phyloP scores from a whole-genome alignment of 2,113 vertebrate species.

The Peromyscus leucopus region DNA sequence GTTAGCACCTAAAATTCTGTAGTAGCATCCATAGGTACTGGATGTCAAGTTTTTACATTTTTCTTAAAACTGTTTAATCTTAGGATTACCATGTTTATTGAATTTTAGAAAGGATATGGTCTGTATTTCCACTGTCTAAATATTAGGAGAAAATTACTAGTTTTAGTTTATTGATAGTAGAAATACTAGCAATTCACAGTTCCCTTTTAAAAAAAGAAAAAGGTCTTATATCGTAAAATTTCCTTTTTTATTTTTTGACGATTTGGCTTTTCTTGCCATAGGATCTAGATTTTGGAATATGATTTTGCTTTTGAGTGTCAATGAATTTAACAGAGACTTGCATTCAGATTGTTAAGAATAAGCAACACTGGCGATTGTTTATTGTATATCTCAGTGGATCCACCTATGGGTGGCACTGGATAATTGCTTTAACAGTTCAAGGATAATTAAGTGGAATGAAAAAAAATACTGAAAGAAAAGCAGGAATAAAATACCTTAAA shows the following conservation, averaged over 20 bases:
- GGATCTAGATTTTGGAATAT: slow-evolving; percentile 29
- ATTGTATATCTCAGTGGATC: slow-evolving; percentile 81
- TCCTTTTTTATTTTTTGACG: slow-evolving; percentile 1
- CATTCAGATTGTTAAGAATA: slow-evolving; percentile 6
- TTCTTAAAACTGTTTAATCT: not conserved
- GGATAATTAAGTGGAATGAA: slow-evolving; percentile 53
- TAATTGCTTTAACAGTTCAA: slow-evolving; percentile 63
- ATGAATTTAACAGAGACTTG: not conserved
- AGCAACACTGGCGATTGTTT: slow-evolving; percentile 44
- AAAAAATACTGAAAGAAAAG: not conserved
- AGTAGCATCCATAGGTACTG: not conserved
- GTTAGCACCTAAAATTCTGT: not conserved
- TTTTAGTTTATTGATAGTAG: not conserved
- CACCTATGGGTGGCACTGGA: slow-evolving; percentile 81
- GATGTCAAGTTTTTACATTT: not conserved
- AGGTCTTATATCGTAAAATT: not conserved
- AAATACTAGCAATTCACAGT: not conserved
- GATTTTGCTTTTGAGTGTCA: slow-evolving; percentile 63
- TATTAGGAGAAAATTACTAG: not conserved
- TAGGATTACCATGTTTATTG: not conserved
- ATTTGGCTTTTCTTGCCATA: not conserved
- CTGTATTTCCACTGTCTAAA: not conserved
- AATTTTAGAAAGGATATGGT: not conserved
- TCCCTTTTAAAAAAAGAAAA: not conserved
- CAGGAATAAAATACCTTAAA: slow-evolving; percentile 30